Conservation (phyloP, 35 echinoderm and acorn worm species). For the Apostichopus japonicus region DNA sequence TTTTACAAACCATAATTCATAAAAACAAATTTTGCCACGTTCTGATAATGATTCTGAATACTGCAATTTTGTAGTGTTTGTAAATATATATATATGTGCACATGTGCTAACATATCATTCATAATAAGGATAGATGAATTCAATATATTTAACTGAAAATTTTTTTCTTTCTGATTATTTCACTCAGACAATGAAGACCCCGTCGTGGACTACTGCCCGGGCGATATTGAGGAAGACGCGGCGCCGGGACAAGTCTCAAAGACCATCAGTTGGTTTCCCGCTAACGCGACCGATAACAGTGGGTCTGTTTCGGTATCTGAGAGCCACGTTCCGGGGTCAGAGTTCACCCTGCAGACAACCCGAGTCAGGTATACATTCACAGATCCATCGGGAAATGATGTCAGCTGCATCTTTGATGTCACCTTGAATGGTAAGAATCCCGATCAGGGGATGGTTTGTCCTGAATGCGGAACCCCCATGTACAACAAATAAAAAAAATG, state of each 20-base stretch:
- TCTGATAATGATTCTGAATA: no score
- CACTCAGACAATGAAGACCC: slow-evolving; percentile 46
- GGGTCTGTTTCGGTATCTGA: neutral
- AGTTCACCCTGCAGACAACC: neutral
- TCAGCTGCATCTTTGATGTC: slow-evolving; percentile 7
- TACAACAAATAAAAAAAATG: no score
- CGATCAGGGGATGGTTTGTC: no score
- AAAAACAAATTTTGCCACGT: no score
- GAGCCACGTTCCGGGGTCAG: neutral
- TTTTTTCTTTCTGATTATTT: neutral
- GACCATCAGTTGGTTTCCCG: neutral
- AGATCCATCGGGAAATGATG: slow-evolving; percentile 14
- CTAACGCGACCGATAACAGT: slow-evolving; percentile 42
- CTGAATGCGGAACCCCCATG: no score
- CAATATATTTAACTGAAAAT: neutral
- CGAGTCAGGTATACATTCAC: neutral
- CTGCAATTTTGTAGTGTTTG: no score
- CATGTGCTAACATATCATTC: no score
- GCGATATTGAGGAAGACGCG: slow-evolving; percentile 10
- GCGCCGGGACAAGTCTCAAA: neutral
- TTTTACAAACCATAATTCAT: no score
- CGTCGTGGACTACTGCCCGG: slow-evolving; percentile 5
- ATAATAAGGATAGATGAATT: no score
- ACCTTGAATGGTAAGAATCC: neutral
- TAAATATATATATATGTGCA: no score